Base-by-base conservation (phyloP, 2,888 invertebrate genomes). In the Spilosoma lubricipeda region DNA sequence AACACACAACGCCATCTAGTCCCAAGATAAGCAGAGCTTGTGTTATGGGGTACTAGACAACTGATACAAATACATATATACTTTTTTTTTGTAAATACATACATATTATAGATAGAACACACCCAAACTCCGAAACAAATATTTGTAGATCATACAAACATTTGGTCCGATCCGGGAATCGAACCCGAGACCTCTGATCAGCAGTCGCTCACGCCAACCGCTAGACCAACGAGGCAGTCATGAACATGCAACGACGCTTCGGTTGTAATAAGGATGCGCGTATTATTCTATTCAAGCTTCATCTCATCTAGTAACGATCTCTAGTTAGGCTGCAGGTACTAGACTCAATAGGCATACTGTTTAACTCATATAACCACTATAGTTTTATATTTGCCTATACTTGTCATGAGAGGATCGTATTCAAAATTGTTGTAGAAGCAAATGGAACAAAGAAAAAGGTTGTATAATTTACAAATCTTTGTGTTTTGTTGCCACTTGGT, bases 231-330 rank as follows among this genome's bases (percentile, higher is more conserved):
- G n/a, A n/a, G n/a, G n/a, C n/a, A n/a, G n/a, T n/a, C n/a, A n/a
- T 42, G 70, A 30, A 63, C 39, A 20, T 63, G 70, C 70, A 70
- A 45, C 27, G 13, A 59, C 27, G 30, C 89, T 91, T 52, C 64
- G 72, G 42, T 70, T 71, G 89, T 96, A 96, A 97, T 96, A 94
- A 97, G 97, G 97, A 97, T 96, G 96, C 96, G 93, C 96, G 94
- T 93, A 97, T 97, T 97, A 97, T 97, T 93, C 97, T 96, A 96
- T 97, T 96, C 91, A 85, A 87, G 91, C 89, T 92, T 91, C 93
- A 90, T 89, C 93, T 91, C 93, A 90, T 89, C 93, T 93, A 94
- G 92, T 93, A 90, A 89, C 87, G 91, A 90, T 90, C 88, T 56
- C 71, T 80, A 74, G 75, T 20, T 84, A 77, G 73, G 72, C 79